phyloP scores from a whole-genome alignment of 2,797 vertebrate species.

The Octomys mimax region DNA sequence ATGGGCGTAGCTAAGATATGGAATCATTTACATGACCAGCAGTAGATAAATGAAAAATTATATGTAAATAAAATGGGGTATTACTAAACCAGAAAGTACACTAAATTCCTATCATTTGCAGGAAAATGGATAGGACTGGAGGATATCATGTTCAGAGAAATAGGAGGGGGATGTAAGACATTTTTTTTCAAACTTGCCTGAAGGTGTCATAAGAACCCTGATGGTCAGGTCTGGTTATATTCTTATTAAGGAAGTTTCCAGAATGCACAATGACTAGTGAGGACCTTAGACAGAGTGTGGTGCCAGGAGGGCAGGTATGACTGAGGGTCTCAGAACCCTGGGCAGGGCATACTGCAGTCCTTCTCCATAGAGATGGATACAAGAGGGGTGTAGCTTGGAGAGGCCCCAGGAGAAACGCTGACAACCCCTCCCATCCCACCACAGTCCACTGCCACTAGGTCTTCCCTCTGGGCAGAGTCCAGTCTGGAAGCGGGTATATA shows the following conservation, averaged over 20 bases:
- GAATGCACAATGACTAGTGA: neutral
- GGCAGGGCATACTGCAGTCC: neutral
- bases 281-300: neutral
- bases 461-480: neutral
- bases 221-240: neutral
- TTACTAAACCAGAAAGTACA: neutral
- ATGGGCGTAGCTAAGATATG: neutral
- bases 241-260: neutral
- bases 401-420: too few species aligned
- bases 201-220: neutral
- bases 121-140: too few species aligned
- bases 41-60: neutral
- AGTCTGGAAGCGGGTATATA: neutral
- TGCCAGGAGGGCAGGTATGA: neutral
- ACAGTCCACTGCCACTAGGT: neutral
- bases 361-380: neutral
- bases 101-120: neutral
- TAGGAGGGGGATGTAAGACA: neutral
- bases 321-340: neutral
- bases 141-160: neutral
- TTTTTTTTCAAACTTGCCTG: neutral
- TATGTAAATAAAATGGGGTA: neutral
- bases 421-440: neutral
- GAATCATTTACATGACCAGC: neutral
- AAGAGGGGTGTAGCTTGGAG: neutral